Percentiles rank a stretch among this genome's conserved stretches.
These are phyloP conservation scores for Urocyon cinereoargenteus DNA, from an alignment of 2,797 vertebrate genomes.

Conservation along the genomic window DNA sequence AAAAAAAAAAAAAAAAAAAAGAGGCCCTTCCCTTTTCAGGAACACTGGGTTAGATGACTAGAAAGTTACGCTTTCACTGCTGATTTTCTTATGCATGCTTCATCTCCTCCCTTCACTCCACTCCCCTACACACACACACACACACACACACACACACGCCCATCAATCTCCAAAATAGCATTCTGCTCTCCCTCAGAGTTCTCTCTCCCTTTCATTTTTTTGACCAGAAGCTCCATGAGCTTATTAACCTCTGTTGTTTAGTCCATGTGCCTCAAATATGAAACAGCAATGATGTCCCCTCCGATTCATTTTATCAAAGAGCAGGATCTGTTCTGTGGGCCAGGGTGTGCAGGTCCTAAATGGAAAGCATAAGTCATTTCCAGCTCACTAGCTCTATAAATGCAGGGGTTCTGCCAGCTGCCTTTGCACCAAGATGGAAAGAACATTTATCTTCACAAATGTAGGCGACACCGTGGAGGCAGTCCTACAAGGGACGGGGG, in stretches of 20 bases:
- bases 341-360: background rate
- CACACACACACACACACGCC: fast-evolving
- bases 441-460: constrained; percentile 14
- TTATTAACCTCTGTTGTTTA: constrained; percentile 46
- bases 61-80: background rate
- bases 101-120: background rate
- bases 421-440: constrained; percentile 23
- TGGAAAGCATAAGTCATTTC: constrained; percentile 12
- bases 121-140: background rate
- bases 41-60: background rate
- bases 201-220: constrained; percentile 61
- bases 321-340: constrained; percentile 31
- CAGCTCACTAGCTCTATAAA: background rate
- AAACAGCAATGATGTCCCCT: constrained; percentile 37
- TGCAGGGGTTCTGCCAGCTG: background rate
- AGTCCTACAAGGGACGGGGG: background rate
- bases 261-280: background rate
- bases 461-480: background rate
- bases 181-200: background rate
- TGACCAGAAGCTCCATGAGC: constrained; percentile 18
- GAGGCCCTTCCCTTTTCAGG: background rate
- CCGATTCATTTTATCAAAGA: constrained; percentile 48
- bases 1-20: background rate
- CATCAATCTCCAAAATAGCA: background rate
- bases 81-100: background rate